Evolutionary conservation across 2,113 vertebrate species (phyloP).

Genomic region (Pseudopodoces humilis): DNA sequence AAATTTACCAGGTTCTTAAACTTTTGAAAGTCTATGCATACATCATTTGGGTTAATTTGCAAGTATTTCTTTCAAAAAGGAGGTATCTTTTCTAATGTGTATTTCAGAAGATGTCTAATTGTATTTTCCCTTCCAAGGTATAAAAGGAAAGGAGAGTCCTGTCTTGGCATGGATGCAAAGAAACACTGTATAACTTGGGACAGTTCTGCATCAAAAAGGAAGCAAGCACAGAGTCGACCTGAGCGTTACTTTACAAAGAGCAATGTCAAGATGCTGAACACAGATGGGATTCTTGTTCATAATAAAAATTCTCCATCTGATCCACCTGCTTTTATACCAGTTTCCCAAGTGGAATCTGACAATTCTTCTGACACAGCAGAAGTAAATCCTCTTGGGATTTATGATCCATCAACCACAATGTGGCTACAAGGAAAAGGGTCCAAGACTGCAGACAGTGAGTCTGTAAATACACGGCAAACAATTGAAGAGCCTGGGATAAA

Average conservation of each 20-base stretch:
- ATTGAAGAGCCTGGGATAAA: conserved; percentile 15
- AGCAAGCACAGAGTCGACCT: conserved; percentile 45
- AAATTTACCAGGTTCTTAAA: background rate
- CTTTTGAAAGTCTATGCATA: background rate
- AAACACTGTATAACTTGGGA: conserved; percentile 85
- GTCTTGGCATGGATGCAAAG: conserved; percentile 83
- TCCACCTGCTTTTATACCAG: conserved; percentile 72
- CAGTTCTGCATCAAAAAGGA: conserved; percentile 70
- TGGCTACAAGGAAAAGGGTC: conserved; percentile 90
- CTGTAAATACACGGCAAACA: conserved; percentile 23
- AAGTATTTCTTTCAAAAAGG: background rate
- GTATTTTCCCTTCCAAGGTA: conserved; percentile 77
- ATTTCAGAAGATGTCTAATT: background rate
- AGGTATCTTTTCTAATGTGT: background rate
- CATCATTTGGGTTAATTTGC: background rate
- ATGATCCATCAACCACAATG: conserved; percentile 84
- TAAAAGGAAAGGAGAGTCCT: conserved; percentile 85
- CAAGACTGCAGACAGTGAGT: conserved; percentile 21
- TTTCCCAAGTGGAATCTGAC: conserved; percentile 44
- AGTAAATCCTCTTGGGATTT: conserved; percentile 90
- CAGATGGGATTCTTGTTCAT: conserved; percentile 51
- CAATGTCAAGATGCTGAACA: conserved; percentile 72
- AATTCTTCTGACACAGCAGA: conserved; percentile 12
- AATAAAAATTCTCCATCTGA: background rate
- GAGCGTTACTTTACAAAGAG: conserved; percentile 85